Evolutionary conservation across 2,797 vertebrate species (phyloP), one percentile per base, ranked within the genome.

Genomic region (Acanthopagrus latus): DNA sequence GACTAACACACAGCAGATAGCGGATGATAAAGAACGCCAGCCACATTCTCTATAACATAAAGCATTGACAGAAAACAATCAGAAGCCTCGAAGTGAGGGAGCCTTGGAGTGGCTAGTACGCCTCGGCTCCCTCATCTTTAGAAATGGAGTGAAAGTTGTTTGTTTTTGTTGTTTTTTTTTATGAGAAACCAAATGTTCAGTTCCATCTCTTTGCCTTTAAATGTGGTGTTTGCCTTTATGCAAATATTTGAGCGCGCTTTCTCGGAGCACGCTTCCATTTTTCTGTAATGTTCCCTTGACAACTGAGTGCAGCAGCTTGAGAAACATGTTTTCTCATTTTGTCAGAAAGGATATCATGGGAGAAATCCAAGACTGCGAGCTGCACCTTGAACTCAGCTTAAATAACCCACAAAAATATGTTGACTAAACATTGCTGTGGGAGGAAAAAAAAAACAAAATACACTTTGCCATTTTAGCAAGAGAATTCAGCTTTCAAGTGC

Each of bases 251-350:
- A 77, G 69, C 56, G 21, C 10, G 50, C n/a, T 67, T 80, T 89
- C 74, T 82, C 66, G 7, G 54, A 82, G 74, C 55, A 69, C 65
- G 23, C 70, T 74, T 33, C 27, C 47, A 16, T 85, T 83, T 56
- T 78, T 72, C 81, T 82, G 70, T 89, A 82, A 86, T 64, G 88
- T 91, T 91, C 84, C 87, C 87, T 82, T 91, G 86, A 88, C 89
- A 90, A 92, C 88, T 33, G 43, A 87, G 70, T 62, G 77, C 76
- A 80, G 74, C 68, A 80, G 80, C 73, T 83, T 72, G 78, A 88
- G 63, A 85, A 84, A 79, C 58, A 56, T 64, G 55, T 81, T 83
- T 86, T 83, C 62, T 82, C 74, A 47, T 85, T 80, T 84, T 74
- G 59, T 78, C 80, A 87, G 65, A 65, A 64, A 60, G 70, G 27